phyloP scores from a whole-genome alignment of 2,797 vertebrate genomes.

The Staurois parvus region DNA sequence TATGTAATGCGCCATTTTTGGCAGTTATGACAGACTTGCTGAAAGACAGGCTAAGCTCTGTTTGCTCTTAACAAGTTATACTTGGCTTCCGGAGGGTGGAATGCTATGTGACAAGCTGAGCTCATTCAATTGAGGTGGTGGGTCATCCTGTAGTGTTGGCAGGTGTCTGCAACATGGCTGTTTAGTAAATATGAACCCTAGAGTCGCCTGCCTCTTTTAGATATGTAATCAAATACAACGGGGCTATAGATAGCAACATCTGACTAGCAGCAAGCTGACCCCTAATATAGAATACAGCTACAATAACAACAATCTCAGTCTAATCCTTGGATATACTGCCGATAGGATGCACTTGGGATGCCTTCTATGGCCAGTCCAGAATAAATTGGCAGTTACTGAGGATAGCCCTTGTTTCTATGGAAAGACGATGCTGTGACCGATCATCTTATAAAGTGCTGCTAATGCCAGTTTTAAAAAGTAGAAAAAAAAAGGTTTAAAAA shows the following conservation, averaged over 20 bases:
- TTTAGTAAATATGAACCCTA: constrained; percentile 46
- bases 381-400: constrained; percentile 14
- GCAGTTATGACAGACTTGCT: background rate
- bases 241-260: constrained; percentile 48
- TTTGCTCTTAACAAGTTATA: constrained; percentile 10
- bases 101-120: constrained; percentile 19
- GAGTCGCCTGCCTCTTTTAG: constrained; percentile 27
- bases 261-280: constrained; percentile 27
- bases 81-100: constrained; percentile 9
- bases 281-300: constrained; percentile 35
- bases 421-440: background rate
- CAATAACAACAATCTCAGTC: constrained; percentile 32
- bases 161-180: constrained; percentile 21
- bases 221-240: constrained; percentile 37
- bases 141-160: constrained; percentile 7
- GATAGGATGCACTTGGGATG: constrained; percentile 37
- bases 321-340: constrained; percentile 17
- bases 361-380: constrained; percentile 37
- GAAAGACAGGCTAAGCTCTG: background rate
- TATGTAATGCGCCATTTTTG: constrained; percentile 8
- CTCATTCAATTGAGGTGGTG: background rate
- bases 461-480: background rate
- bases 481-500: background rate
- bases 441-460: background rate
- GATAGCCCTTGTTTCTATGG: background rate